Conservation (phyloP, 2,888 invertebrate species). For the Noctua pronuba region DNA sequence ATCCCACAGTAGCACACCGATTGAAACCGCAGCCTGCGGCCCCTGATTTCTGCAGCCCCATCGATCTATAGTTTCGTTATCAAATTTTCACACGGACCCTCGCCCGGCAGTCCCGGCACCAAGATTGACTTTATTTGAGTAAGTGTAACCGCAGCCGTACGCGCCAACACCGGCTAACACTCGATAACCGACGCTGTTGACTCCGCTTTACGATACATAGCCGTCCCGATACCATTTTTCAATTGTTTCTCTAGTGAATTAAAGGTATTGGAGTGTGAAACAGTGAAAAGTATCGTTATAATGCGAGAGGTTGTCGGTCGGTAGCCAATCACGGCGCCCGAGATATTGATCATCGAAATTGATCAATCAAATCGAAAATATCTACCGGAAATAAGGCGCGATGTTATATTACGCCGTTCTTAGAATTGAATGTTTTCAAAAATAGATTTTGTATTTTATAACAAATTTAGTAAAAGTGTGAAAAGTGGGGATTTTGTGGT, state of each 20-base stretch:
- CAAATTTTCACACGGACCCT: conserved; percentile 90
- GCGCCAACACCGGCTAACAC: conserved; percentile 71
- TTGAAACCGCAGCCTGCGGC: conserved; percentile 87
- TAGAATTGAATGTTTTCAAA: conserved; percentile 83
- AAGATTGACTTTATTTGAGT: conserved; percentile 90
- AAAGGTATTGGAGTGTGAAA: conserved; percentile 82
- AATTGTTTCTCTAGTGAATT: conserved; percentile 70
- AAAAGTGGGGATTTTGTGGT: conserved; percentile 43
- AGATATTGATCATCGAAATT: conserved; percentile 89
- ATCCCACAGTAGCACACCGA: conserved; percentile 88
- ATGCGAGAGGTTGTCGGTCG: conserved; percentile 77
- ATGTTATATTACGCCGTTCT: conserved; percentile 83
- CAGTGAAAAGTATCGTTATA: conserved; percentile 77
- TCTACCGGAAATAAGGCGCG: conserved; percentile 89
- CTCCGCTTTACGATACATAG: conserved; percentile 79
- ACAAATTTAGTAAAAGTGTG: conserved; percentile 65
- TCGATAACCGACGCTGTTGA: conserved; percentile 72
- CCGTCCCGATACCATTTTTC: conserved; percentile 72
- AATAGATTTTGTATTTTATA: conserved; percentile 67
- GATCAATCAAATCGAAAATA: conserved; percentile 89
- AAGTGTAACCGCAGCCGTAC: conserved; percentile 88
- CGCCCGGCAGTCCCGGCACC: conserved; percentile 81
- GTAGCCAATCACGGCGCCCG: conserved; percentile 88
- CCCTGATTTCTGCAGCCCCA: conserved; percentile 86
- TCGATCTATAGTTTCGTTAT: conserved; percentile 89